phyloP scores from a whole-genome alignment of 2,888 invertebrate genomes.

The Priocnemis perturbator region DNA sequence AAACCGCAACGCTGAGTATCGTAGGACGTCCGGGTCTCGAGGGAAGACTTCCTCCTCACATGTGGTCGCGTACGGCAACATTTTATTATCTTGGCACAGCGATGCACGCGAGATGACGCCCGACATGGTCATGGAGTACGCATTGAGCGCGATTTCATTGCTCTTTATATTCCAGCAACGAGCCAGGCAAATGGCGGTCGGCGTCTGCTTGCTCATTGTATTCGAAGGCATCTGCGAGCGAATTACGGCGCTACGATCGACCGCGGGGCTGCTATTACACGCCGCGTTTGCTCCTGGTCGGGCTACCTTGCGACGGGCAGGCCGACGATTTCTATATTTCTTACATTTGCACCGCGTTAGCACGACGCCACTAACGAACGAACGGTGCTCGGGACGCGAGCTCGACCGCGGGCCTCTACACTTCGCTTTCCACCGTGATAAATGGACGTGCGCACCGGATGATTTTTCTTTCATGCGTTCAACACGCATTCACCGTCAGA shows the following conservation, averaged over 20 bases:
- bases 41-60: too few relatives aligned
- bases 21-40: too few relatives aligned
- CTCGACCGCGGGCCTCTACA: not conserved
- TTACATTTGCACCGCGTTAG: slow-evolving; percentile 48
- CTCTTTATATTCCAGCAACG: too few relatives aligned
- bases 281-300: slow-evolving; percentile 16
- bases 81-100: too few relatives aligned
- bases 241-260: slow-evolving; percentile 12
- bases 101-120: too few relatives aligned
- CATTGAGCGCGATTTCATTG: too few relatives aligned
- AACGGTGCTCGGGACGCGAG: not conserved
- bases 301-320: not conserved
- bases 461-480: too few relatives aligned
- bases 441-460: too few relatives aligned
- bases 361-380: slow-evolving; percentile 46
- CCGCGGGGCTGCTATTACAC: slow-evolving; percentile 23
- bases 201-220: not conserved
- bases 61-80: too few relatives aligned
- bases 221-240: not conserved
- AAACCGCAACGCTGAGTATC: too few relatives aligned
- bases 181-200: not conserved
- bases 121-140: too few relatives aligned
- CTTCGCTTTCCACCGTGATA: not conserved
- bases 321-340: slow-evolving; percentile 44
- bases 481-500: too few relatives aligned